phyloP scores from a whole-genome alignment of 2,888 invertebrate species.

The Eurytoma californica region DNA sequence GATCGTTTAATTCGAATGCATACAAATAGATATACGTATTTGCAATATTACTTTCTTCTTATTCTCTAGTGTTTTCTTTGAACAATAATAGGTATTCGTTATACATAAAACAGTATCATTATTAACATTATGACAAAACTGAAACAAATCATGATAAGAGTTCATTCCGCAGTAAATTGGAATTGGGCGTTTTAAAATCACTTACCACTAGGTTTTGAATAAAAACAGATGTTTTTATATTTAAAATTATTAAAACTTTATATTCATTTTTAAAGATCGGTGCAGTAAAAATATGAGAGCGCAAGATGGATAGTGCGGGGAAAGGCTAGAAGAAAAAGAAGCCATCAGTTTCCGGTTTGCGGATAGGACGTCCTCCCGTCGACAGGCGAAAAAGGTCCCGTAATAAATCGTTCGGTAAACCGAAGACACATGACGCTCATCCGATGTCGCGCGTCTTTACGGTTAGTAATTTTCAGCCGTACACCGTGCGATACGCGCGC shows the following conservation, averaged over 20 bases:
- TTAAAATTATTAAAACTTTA: too few relatives aligned
- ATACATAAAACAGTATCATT: too few relatives aligned
- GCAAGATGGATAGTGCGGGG: not conserved
- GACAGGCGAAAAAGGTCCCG: conserved; percentile 49
- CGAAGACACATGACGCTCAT: conserved; percentile 59
- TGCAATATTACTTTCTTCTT: too few relatives aligned
- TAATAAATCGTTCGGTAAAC: conserved; percentile 68
- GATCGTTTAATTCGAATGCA: not conserved
- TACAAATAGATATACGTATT: not conserved
- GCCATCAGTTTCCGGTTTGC: conserved; percentile 67
- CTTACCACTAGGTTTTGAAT: too few relatives aligned
- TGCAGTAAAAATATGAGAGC: not conserved
- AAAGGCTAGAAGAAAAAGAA: not conserved
- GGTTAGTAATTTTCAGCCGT: too few relatives aligned
- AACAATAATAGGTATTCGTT: too few relatives aligned
- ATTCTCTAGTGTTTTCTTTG: too few relatives aligned
- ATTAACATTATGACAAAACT: too few relatives aligned
- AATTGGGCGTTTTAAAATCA: not conserved
- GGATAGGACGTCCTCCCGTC: conserved; percentile 55
- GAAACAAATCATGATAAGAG: too few relatives aligned
- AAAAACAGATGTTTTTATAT: too few relatives aligned
- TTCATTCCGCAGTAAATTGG: not conserved
- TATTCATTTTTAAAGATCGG: not conserved
- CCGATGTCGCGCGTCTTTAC: conserved; percentile 55
- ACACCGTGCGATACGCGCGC: not conserved